A percentile compares a stretch with the other conserved stretches of the same genome.
These are phyloP conservation scores for Autographa pulchrina DNA, from an alignment of 2,888 invertebrate species.

Conservation along the genomic window DNA sequence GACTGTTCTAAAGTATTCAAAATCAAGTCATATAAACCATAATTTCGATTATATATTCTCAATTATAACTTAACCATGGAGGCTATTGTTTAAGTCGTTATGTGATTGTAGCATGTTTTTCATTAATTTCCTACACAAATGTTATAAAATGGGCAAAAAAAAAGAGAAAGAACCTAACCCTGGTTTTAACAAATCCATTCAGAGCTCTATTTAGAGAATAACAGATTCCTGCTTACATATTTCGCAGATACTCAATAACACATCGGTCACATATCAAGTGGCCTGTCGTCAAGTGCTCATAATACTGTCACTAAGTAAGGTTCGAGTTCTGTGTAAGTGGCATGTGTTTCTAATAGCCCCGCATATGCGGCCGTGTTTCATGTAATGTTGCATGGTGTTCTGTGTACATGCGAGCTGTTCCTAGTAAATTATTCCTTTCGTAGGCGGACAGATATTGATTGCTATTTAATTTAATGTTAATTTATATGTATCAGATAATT, in stretches of 20 bases:
- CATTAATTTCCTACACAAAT: too few species aligned
- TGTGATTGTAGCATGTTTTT: too few species aligned
- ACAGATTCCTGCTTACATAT: not conserved
- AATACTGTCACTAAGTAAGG: conserved; percentile 45
- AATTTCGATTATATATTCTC: too few species aligned
- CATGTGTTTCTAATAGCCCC: conserved; percentile 43
- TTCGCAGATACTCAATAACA: not conserved
- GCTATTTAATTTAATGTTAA: not conserved
- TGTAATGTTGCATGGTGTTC: conserved; percentile 17
- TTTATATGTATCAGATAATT: not conserved
- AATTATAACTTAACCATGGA: too few species aligned
- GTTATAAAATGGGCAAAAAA: too few species aligned
- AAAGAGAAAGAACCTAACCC: too few species aligned
- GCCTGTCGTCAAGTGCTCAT: conserved; percentile 44
- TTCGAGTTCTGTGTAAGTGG: conserved; percentile 43
- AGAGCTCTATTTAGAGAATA: not conserved
- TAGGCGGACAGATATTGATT: not conserved
- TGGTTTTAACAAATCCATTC: too few species aligned
- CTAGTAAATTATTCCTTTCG: conserved; percentile 26
- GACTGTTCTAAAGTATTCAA: too few species aligned
- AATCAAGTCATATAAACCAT: too few species aligned
- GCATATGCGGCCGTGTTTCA: conserved; percentile 22
- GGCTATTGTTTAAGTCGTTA: too few species aligned
- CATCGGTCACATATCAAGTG: conserved; percentile 35
- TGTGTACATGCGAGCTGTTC: conserved; percentile 16